Percentiles rank a stretch among this genome's conserved stretches.
These are phyloP conservation scores for Noctua pronuba DNA, from an alignment of 2,888 invertebrate species.

Conservation along the genomic window DNA sequence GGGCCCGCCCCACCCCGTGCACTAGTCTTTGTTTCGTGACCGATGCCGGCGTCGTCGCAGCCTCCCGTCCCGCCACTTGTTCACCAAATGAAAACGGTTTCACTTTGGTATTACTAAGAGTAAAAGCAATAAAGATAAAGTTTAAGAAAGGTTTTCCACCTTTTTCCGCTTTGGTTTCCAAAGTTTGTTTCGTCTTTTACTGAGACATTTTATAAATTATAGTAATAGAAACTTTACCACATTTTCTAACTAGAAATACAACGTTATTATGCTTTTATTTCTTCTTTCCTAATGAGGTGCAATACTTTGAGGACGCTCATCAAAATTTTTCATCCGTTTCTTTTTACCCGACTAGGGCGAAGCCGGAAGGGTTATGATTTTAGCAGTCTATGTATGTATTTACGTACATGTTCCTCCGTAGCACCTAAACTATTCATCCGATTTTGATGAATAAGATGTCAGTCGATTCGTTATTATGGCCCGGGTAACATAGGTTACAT, in stretches of 20 bases:
- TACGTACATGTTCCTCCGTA: too few relatives aligned
- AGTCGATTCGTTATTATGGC: too few relatives aligned
- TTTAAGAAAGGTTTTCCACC: constrained; percentile 80
- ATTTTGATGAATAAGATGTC: too few relatives aligned
- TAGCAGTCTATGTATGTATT: too few relatives aligned
- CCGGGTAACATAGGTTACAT: too few relatives aligned
- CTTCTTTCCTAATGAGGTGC: not conserved
- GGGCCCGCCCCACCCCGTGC: constrained; percentile 76
- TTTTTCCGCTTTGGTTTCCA: constrained; percentile 75
- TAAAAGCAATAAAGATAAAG: constrained; percentile 82
- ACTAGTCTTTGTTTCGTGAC: constrained; percentile 85
- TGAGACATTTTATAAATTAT: constrained; percentile 57
- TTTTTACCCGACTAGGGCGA: not conserved
- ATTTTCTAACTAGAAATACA: constrained; percentile 12
- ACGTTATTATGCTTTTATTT: not conserved
- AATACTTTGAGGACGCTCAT: not conserved
- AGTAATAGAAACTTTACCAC: constrained; percentile 47
- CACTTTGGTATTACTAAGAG: constrained; percentile 83
- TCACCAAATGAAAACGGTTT: constrained; percentile 88
- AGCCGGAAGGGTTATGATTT: too few relatives aligned
- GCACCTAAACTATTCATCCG: too few relatives aligned
- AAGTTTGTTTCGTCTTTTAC: constrained; percentile 72
- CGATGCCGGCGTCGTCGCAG: constrained; percentile 75
- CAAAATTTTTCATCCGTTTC: not conserved
- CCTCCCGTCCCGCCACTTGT: constrained; percentile 83